Percentiles rank a stretch among this genome's conserved stretches.
Evolutionary conservation across 2,888 invertebrate species (phyloP).

Genomic region (Cheilosia vulpina): DNA sequence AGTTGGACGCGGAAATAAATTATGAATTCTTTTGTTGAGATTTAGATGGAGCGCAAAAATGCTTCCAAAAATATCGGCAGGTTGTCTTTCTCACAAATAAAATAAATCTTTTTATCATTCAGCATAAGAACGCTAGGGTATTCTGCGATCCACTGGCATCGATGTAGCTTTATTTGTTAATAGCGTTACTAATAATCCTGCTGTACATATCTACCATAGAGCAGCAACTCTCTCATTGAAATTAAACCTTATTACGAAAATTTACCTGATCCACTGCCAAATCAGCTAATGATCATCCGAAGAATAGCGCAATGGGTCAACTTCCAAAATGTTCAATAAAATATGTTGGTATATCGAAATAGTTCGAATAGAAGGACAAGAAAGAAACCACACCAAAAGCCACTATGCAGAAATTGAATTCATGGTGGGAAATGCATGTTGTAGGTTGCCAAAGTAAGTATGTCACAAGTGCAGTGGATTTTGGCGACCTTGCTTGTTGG

Average conservation of each 20-base stretch:
- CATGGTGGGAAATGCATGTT: conserved; percentile 8
- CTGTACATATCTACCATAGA: no score
- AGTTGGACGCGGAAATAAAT: no score
- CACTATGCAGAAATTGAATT: not conserved
- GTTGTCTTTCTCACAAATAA: not conserved
- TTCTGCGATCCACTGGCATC: no score
- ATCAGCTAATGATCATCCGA: conserved; percentile 4
- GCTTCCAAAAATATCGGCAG: not conserved
- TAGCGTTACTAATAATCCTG: no score
- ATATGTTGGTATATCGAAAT: conserved; percentile 6
- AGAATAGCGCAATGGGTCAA: conserved; percentile 11
- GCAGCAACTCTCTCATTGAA: not conserved
- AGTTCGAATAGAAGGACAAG: not conserved
- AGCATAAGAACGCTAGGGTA: not conserved
- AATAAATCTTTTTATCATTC: not conserved
- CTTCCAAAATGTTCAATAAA: conserved; percentile 22
- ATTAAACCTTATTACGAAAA: conserved; percentile 13
- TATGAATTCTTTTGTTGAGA: no score
- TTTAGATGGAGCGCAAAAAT: not conserved
- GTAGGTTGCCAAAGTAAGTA: not conserved
- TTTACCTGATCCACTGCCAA: conserved; percentile 16
- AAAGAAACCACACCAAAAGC: not conserved
- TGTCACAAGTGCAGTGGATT: conserved; percentile 35
- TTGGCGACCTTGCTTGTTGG: conserved; percentile 36
- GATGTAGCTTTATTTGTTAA: no score